These are phyloP conservation scores for Nemoura dubitans DNA, from an alignment of 2,888 invertebrate species.

Conservation along the genomic window DNA sequence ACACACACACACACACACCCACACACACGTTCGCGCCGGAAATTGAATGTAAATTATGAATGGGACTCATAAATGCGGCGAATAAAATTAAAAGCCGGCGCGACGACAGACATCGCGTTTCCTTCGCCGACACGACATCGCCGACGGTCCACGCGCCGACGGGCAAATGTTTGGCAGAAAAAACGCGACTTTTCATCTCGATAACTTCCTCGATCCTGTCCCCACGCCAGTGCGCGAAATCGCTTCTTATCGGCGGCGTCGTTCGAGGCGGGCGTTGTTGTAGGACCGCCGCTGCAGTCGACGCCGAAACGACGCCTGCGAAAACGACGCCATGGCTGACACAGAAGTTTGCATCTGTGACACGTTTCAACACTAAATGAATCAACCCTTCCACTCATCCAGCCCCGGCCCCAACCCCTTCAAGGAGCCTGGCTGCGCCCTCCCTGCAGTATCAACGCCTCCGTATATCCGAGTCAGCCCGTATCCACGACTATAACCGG, in stretches of 20 bases:
- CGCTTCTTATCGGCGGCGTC: not conserved
- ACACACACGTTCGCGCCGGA: not conserved
- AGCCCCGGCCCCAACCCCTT: constrained; percentile 19
- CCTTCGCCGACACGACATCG: not conserved
- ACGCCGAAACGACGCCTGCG: constrained; percentile 1
- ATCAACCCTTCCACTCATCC: constrained; percentile 38
- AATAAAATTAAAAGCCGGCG: not conserved
- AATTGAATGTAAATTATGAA: constrained; percentile 7
- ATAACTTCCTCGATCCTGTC: too few relatives aligned
- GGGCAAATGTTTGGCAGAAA: too few relatives aligned
- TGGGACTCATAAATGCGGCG: not conserved
- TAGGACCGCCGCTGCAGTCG: not conserved
- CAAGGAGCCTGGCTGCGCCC: not conserved
- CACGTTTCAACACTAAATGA: constrained; percentile 46
- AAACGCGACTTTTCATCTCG: not conserved
- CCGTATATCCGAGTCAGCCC: not conserved
- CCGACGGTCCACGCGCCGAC: not conserved
- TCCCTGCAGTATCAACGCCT: not conserved
- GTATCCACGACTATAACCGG: not conserved
- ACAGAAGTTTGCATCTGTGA: constrained; percentile 44
- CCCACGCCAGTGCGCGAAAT: not conserved
- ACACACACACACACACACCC: not conserved
- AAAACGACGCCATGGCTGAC: not conserved
- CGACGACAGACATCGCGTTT: not conserved
- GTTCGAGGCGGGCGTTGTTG: constrained; percentile 12